Percentiles rank a stretch among this genome's conserved stretches.
phyloP scores from a whole-genome alignment of 1,140 invertebrate species.

The Ruditapes philippinarum region DNA sequence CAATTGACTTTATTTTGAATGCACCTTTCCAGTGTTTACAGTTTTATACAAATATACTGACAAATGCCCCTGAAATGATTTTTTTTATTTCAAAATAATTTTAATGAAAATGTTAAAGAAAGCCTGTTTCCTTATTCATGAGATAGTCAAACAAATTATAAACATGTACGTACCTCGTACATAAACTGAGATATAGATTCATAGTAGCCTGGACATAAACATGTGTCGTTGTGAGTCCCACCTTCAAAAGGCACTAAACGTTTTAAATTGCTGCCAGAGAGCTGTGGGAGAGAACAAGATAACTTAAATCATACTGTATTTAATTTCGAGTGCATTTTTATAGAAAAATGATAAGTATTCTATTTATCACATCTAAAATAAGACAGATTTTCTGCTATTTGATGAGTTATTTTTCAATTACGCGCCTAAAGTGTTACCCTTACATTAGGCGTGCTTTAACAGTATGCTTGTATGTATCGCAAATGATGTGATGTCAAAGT shows the following conservation, averaged over 20 bases:
- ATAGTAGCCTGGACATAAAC: conserved; percentile 79
- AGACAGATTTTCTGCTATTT: too few species aligned
- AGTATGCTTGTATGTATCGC: too few species aligned
- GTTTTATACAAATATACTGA: background rate
- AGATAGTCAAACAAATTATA: background rate
- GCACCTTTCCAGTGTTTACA: background rate
- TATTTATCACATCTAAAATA: too few species aligned
- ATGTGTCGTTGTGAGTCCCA: conserved; percentile 81
- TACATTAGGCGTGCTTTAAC: too few species aligned
- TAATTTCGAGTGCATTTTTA: too few species aligned
- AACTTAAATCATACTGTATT: too few species aligned
- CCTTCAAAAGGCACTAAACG: conserved; percentile 73
- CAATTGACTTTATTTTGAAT: background rate
- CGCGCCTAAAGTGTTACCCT: too few species aligned
- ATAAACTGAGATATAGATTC: conserved; percentile 76
- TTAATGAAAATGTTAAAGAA: background rate
- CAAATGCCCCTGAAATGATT: background rate
- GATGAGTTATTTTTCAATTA: too few species aligned
- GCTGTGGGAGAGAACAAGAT: conserved; percentile 54
- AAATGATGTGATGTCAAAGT: too few species aligned
- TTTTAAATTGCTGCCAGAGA: conserved; percentile 73
- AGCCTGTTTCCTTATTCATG: background rate
- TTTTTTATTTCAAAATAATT: background rate
- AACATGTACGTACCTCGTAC: conserved; percentile 70
- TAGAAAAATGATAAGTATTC: too few species aligned